A percentile compares a stretch with the other conserved stretches of the same genome.
These are phyloP conservation scores for Phoebastria nigripes DNA, from an alignment of 2,797 vertebrate genomes.

Conservation along the genomic window DNA sequence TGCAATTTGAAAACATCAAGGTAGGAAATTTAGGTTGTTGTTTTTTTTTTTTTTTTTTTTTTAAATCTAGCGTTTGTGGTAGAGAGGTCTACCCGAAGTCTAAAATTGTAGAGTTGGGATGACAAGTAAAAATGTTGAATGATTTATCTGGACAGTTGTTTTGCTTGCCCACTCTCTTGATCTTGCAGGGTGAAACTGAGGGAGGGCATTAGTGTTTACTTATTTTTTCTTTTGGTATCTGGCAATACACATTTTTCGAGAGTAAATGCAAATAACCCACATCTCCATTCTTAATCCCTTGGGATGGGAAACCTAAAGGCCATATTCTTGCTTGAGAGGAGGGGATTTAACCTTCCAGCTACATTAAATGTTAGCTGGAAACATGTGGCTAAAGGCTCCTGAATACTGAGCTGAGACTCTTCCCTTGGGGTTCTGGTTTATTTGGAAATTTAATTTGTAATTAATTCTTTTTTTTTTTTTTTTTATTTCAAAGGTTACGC, in stretches of 20 bases:
- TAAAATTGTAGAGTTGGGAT: not conserved
- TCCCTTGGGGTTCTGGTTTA: conserved; percentile 36
- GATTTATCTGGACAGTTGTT: not conserved
- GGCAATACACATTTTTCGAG: not conserved
- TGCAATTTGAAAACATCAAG: not conserved
- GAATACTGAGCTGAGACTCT: not conserved
- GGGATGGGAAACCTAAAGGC: conserved; percentile 17
- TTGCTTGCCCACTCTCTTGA: not conserved
- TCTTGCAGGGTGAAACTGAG: not conserved
- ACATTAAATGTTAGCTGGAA: not conserved
- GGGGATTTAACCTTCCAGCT: conserved; percentile 1
- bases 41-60: not conserved
- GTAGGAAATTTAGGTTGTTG: not conserved
- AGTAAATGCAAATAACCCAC: conserved; percentile 10
- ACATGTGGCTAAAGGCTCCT: not conserved
- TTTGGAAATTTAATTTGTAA: conserved; percentile 41
- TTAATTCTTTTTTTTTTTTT: no score
- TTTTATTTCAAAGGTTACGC: not conserved
- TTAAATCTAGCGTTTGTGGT: not conserved
- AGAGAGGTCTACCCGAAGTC: not conserved
- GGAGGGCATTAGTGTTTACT: not conserved
- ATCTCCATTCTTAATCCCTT: not conserved
- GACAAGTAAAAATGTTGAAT: not conserved
- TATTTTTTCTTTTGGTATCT: not conserved
- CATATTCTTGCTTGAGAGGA: not conserved